These are phyloP conservation scores for Drosophila santomea DNA, from an alignment of 1,140 invertebrate species.

Conservation along the genomic window DNA sequence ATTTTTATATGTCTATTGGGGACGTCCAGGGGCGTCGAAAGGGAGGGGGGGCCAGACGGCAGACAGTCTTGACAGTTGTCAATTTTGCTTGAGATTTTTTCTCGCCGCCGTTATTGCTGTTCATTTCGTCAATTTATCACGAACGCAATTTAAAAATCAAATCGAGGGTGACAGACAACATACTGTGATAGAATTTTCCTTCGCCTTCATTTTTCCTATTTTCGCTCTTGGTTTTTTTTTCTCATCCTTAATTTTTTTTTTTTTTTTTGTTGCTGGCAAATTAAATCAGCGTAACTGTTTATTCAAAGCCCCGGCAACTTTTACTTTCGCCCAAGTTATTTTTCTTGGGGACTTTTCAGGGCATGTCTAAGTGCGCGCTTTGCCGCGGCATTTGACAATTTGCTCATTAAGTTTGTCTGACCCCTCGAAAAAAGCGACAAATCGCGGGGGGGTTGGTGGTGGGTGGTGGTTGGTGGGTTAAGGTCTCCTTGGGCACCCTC, in stretches of 20 bases:
- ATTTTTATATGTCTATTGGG: constrained; percentile 82
- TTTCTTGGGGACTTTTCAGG: constrained; percentile 49
- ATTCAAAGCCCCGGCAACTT: constrained; percentile 83
- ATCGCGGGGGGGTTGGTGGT: too few relatives aligned
- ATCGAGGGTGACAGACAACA: constrained; percentile 84
- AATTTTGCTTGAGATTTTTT: constrained; percentile 59
- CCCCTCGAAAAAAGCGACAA: constrained; percentile 32
- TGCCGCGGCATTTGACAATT: constrained; percentile 84
- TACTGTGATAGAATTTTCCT: constrained; percentile 79
- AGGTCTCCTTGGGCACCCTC: constrained; percentile 55
- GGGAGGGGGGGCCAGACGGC: constrained; percentile 11
- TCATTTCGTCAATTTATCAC: constrained; percentile 84
- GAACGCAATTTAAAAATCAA: constrained; percentile 83
- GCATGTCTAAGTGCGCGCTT: constrained; percentile 80
- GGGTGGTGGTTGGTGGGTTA: constrained; percentile 3
- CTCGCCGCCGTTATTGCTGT: constrained; percentile 71
- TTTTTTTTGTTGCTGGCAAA: constrained; percentile 46
- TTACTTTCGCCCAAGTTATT: constrained; percentile 71
- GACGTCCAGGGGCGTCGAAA: constrained; percentile 27
- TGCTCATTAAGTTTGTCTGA: constrained; percentile 84
- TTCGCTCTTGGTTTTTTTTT: not conserved
- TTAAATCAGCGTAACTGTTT: constrained; percentile 85
- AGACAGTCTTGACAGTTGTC: constrained; percentile 75
- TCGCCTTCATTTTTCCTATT: constrained; percentile 33
- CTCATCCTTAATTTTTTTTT: not conserved